These are phyloP conservation scores for Pseudois nayaur DNA, from an alignment of 2,113 vertebrate genomes.

Conservation along the genomic window DNA sequence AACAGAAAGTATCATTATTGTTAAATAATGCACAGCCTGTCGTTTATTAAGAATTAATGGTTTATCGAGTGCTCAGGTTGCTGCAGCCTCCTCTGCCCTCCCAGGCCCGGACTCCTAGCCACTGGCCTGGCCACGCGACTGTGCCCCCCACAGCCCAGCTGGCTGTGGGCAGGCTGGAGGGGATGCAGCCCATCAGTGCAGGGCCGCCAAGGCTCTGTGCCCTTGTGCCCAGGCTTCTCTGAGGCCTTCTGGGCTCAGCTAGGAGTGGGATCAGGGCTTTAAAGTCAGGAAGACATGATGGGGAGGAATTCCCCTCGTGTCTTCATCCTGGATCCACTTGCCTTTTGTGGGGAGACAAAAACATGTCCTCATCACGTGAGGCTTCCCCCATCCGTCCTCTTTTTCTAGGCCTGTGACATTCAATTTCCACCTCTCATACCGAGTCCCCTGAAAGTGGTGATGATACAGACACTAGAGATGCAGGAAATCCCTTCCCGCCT, in stretches of 20 bases:
- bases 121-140: background rate
- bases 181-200: background rate
- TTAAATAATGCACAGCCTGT: slow-evolving; percentile 81
- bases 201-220: background rate
- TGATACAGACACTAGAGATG: background rate
- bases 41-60: slow-evolving; percentile 81
- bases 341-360: background rate
- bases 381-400: background rate
- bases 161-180: background rate
- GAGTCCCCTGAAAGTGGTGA: background rate
- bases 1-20: slow-evolving; percentile 78
- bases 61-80: slow-evolving; percentile 73
- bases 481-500: background rate
- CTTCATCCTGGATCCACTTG: background rate
- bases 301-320: background rate
- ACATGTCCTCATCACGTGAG: background rate
- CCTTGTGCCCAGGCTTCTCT: background rate
- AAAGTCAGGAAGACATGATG: background rate
- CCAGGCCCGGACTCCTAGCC: slow-evolving; percentile 31
- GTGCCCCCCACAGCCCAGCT: background rate
- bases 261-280: background rate
- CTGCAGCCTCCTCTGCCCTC: slow-evolving; percentile 63
- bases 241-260: background rate
- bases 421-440: background rate
- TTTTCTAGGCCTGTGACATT: background rate